Evolutionary conservation across 1,140 invertebrate genomes (phyloP).

Genomic region (Cotesia typhae): DNA sequence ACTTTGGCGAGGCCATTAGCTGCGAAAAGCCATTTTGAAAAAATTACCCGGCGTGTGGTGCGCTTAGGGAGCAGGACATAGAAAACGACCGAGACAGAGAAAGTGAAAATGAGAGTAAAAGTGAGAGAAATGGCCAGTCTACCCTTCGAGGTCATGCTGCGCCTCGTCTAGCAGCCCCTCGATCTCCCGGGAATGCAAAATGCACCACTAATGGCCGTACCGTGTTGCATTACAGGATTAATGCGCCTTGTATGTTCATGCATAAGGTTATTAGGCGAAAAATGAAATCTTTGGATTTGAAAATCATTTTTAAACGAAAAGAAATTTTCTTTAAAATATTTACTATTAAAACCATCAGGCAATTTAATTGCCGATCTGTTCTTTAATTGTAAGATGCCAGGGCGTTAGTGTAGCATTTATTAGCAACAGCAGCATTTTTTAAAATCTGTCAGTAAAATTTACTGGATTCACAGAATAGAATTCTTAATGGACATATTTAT

Average conservation of each 20-base stretch:
- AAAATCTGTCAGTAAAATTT: no score
- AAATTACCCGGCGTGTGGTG: conserved; percentile 47
- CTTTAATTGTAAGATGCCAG: no score
- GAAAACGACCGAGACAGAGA: background rate
- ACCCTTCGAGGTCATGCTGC: background rate
- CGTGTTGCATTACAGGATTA: conserved; percentile 60
- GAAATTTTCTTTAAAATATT: no score
- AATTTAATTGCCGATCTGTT: no score
- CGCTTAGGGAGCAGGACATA: background rate
- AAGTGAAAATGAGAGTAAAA: conserved; percentile 2
- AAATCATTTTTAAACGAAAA: background rate
- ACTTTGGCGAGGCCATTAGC: conserved; percentile 27
- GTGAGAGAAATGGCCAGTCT: conserved; percentile 5
- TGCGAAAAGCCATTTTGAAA: conserved; percentile 49
- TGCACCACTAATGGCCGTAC: conserved; percentile 58
- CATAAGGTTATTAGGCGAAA: conserved; percentile 19
- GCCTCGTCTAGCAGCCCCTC: conserved; percentile 15
- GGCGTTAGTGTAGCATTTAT: no score
- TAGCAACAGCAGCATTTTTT: no score
- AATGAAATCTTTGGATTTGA: background rate
- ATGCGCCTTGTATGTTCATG: conserved; percentile 44
- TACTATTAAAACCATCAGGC: no score
- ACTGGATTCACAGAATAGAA: no score
- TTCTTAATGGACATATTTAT: no score
- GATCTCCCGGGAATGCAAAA: conserved; percentile 46